Evolutionary conservation across 1,140 invertebrate genomes (phyloP).

Genomic region (Drosophila rufa): DNA sequence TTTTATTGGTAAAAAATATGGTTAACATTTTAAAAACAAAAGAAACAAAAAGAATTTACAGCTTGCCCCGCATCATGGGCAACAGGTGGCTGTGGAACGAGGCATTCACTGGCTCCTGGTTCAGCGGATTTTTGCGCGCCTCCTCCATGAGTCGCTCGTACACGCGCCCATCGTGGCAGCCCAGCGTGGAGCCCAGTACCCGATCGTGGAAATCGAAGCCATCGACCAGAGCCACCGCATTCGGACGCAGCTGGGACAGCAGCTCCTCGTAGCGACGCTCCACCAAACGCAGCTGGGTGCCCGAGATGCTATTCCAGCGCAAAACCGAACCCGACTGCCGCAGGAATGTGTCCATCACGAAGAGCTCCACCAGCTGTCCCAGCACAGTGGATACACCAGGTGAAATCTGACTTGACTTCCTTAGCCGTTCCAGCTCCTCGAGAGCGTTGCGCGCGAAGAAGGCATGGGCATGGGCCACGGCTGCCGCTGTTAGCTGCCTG

Average conservation of each 20-base stretch:
- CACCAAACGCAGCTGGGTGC: conserved; percentile 88
- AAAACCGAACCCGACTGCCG: conserved; percentile 91
- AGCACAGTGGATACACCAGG: conserved; percentile 87
- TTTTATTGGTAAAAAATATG: not conserved
- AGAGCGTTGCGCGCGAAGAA: conserved; percentile 89
- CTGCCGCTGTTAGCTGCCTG: conserved; percentile 90
- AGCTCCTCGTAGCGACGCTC: conserved; percentile 89
- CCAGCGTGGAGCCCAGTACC: conserved; percentile 92
- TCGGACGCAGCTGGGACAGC: conserved; percentile 90
- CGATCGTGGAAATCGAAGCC: conserved; percentile 95
- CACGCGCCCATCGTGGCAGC: conserved; percentile 95
- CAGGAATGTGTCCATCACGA: conserved; percentile 90
- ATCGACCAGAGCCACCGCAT: conserved; percentile 95
- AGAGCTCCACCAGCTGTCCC: conserved; percentile 90
- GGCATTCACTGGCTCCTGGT: conserved; percentile 91
- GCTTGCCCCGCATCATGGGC: conserved; percentile 90
- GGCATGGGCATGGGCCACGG: conserved; percentile 91
- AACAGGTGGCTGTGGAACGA: conserved; percentile 91
- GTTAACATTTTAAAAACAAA: not conserved
- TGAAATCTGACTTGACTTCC: conserved; percentile 79
- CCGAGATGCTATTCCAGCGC: conserved; percentile 87
- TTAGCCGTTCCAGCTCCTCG: conserved; percentile 85
- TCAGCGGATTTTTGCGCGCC: conserved; percentile 94
- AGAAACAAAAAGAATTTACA: conserved; percentile 82
- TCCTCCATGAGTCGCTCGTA: conserved; percentile 95